Evolutionary conservation across 2,888 invertebrate genomes (phyloP).

Genomic region (Monoplex corrugatus): DNA sequence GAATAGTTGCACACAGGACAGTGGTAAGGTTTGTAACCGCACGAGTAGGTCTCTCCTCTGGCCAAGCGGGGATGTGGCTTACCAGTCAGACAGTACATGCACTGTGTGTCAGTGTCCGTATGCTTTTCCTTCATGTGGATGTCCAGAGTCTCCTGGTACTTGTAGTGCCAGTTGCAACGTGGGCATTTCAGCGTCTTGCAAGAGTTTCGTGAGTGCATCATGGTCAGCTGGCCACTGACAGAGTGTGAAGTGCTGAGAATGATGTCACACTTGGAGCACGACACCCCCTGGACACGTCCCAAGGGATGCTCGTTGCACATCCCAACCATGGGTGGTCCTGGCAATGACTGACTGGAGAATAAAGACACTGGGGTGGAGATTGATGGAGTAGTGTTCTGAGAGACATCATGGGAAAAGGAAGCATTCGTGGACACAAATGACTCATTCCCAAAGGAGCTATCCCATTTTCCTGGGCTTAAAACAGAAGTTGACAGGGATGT

Average conservation of each 20-base stretch:
- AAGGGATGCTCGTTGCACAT: slow-evolving; percentile 89
- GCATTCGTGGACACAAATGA: not conserved
- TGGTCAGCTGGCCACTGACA: slow-evolving; percentile 85
- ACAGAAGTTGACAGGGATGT: not conserved
- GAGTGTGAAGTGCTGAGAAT: slow-evolving; percentile 93
- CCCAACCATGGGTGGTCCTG: slow-evolving; percentile 57
- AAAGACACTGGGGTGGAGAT: not conserved
- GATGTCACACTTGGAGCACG: slow-evolving; percentile 97
- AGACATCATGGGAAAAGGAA: not conserved
- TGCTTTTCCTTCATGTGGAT: slow-evolving; percentile 99
- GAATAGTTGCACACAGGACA: slow-evolving; percentile 96
- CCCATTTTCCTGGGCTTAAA: too few relatives aligned
- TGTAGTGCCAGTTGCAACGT: slow-evolving; percentile 99
- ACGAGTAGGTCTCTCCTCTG: slow-evolving; percentile 98
- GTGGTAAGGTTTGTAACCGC: slow-evolving; percentile 92
- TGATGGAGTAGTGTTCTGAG: not conserved
- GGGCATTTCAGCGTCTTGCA: slow-evolving; percentile 99
- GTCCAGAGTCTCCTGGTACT: slow-evolving; percentile 99
- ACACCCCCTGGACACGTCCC: slow-evolving; percentile 95
- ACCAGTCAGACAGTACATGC: slow-evolving; percentile 98
- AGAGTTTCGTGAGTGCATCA: slow-evolving; percentile 94
- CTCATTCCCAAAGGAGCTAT: not conserved
- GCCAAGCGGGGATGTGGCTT: slow-evolving; percentile 98
- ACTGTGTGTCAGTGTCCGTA: slow-evolving; percentile 90
- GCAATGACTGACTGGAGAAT: not conserved